Conservation (phyloP, 2,888 invertebrate genomes). For the Sipha maydis region DNA sequence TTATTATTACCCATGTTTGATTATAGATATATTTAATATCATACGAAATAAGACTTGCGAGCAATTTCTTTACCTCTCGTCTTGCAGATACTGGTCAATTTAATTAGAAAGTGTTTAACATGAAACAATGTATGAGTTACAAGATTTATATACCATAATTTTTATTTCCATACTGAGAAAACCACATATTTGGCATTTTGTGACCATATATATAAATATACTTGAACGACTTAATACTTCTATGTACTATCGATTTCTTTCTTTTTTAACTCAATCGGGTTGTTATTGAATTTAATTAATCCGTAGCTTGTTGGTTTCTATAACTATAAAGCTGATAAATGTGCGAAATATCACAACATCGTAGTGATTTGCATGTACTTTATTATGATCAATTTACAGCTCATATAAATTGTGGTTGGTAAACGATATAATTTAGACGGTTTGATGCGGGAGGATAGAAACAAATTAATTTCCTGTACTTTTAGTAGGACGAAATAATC, state of each 20-base stretch:
- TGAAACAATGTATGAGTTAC: neutral
- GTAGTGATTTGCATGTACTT: neutral
- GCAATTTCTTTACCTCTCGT: conserved; percentile 30
- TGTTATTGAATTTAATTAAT: neutral
- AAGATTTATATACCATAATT: conserved; percentile 6
- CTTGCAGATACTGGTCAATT: conserved; percentile 51
- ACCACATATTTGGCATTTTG: conserved; percentile 41
- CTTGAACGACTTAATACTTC: neutral
- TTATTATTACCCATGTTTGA: neutral
- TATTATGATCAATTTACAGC: conserved; percentile 25
- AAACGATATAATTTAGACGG: neutral
- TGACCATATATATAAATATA: neutral
- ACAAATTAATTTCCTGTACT: conserved; percentile 2
- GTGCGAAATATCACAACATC: neutral
- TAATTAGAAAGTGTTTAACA: conserved; percentile 54
- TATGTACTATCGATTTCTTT: neutral
- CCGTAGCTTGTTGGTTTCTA: neutral
- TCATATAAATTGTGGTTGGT: neutral
- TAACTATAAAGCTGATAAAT: neutral
- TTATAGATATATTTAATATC: neutral
- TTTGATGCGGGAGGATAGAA: conserved; percentile 7
- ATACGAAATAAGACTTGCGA: conserved; percentile 20
- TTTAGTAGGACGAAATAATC: neutral
- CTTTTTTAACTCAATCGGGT: conserved; percentile 13
- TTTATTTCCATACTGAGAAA: conserved; percentile 26